Base-by-base conservation (phyloP, 2,113 vertebrate species). In the Pithys albifrons region DNA sequence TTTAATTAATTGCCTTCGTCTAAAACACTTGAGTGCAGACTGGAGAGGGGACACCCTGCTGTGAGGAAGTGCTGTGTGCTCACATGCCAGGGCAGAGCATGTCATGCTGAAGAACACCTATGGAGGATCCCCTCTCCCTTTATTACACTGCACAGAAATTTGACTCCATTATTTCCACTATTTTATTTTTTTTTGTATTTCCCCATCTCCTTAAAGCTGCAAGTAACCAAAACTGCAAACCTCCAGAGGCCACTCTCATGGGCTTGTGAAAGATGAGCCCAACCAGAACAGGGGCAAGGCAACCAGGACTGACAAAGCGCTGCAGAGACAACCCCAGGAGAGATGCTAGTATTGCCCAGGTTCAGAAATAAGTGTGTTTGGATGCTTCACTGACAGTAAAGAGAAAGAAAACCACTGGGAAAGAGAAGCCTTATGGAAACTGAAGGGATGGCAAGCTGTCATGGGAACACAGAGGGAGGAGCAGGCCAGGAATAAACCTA, bases 1-100 rank as follows among this genome's bases (percentile, higher is more conserved):
- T 91, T 81, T 43, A 80, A 90, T 92, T 84, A 91, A 92, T 71
- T 73, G 41, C 48, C 54, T 43, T 83, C 76, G 69, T 82, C 37
- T 75, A 85, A 67, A 85, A 65, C 5, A 3, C 52, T 31, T 8
- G 17, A 31, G 35, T 64, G 35, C 19, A 10, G 28, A 61, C 1
- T 52, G 52, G 87, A 69, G 79, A 74, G 61, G 57, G 90, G 61
- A 59, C 19, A 27, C 29, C 2, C 14, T 77, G 67, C 46, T 43
- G 28, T 1, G 0, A 58, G 43, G 43, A 31, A 72, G 23, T 12
- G 1, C 25, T 76, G 64, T 31, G 64, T 49, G 57, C 64, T 83
- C 79, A 70, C 7, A 2, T 4, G 9, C 39, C 67, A 45, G 45
- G 29, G 29, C 39, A 75, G 57, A 85, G 43, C 49, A 12, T 1